Base-by-base conservation (phyloP, 2,888 invertebrate species). In the Rhingia campestris region DNA sequence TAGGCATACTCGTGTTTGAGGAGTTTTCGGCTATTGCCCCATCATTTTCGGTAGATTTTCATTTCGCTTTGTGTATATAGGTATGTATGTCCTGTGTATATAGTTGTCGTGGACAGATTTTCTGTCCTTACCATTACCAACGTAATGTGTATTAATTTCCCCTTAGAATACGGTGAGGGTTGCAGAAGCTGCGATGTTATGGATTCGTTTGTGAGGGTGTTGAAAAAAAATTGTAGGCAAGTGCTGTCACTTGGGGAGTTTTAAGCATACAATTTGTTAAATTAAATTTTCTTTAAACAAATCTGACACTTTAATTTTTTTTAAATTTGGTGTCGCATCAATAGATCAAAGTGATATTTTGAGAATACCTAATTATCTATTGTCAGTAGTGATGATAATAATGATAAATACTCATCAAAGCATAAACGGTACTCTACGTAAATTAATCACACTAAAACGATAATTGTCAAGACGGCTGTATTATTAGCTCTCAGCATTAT, bases 71-170 rank as follows among this genome's bases (percentile, higher is more conserved):
- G 4, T 43, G 64, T 9, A 22, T 22, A 22, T 22, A 22, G 22
- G 22, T 22, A 22, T 22, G 22, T 22, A 22, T 22, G 22, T 22
- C 22, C 1, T 22, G 1, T 22, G 22, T 22, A 22, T 22, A 22
- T 22, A 22, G 9, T 49, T 30, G 22, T 22, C 4, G 41, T 53
- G 10, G 43, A 14, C 12, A 33, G 2, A 7, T 51, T 32, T 32
- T 51, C 7, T 32, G 7, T 33, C 47, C 35, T 10, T 66, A 32
- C 32, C 51, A 10, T 41, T 12, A 12, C 32, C 41, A 33, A n/a
- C 51, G 47, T 63, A 74, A 58, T 66, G 58, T 51, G 56, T 69
- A 69, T 76, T 76, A 76, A 76, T 76, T 76, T 76, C 69, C 69
- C 69, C 35, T 61, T 54, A 61, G 76, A 76, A 59, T 75, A 59